Percentiles rank a stretch among this genome's conserved stretches.
Evolutionary conservation across 1,140 invertebrate species (phyloP).

Genomic region (Sipha flava): DNA sequence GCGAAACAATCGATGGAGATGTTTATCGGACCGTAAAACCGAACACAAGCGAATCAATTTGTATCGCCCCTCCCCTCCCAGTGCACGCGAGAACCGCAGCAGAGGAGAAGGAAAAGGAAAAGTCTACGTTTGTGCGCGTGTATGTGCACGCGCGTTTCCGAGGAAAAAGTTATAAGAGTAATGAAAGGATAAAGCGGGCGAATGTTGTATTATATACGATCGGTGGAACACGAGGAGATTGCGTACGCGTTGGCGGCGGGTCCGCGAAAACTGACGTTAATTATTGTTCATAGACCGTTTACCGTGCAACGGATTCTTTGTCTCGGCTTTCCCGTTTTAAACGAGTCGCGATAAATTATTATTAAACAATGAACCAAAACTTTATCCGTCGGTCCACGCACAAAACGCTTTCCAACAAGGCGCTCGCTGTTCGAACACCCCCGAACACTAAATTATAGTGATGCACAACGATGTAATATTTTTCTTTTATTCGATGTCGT

Average conservation of each 20-base stretch:
- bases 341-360: background rate
- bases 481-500: too few species aligned
- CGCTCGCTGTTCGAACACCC: too few species aligned
- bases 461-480: too few species aligned
- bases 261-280: background rate
- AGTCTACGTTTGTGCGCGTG: too few species aligned
- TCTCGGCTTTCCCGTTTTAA: background rate
- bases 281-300: background rate
- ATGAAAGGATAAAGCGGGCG: background rate
- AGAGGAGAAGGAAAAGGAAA: too few species aligned
- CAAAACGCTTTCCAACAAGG: too few species aligned
- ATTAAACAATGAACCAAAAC: background rate
- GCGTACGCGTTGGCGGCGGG: background rate
- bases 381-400: background rate
- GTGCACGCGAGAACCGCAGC: too few species aligned
- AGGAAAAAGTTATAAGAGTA: background rate
- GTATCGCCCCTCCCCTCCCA: too few species aligned
- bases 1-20: background rate
- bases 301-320: background rate
- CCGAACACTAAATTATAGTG: too few species aligned
- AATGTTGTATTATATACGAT: background rate
- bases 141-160: too few species aligned
- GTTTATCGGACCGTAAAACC: conserved; percentile 17
- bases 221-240: too few species aligned
- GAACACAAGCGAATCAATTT: background rate